Percentiles rank a stretch among this genome's conserved stretches.
Conservation (phyloP, 1,140 invertebrate species). For the Drosophila ambigua region DNA sequence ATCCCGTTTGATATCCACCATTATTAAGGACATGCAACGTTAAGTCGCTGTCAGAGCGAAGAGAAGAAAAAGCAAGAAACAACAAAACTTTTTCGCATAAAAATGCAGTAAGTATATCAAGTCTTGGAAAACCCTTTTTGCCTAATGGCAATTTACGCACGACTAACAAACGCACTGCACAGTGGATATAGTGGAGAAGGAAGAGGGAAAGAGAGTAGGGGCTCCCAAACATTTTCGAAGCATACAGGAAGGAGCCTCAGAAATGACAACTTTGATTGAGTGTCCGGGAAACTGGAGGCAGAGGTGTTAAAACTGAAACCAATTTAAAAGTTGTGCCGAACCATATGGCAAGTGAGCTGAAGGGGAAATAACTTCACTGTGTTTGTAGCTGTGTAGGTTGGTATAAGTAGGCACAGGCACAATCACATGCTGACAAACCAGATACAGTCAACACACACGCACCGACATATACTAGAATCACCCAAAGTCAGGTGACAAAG, state of each 20-base stretch:
- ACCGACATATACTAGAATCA: constrained; percentile 16
- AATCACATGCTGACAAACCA: constrained; percentile 24
- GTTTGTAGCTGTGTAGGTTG: not conserved
- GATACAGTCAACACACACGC: constrained; percentile 16
- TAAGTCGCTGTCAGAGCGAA: not conserved
- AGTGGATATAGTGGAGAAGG: not conserved
- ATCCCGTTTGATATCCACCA: constrained; percentile 25
- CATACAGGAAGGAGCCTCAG: constrained; percentile 27
- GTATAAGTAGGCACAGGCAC: constrained; percentile 37
- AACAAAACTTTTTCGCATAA: constrained; percentile 64
- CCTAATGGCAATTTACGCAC: constrained; percentile 79
- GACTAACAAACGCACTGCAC: constrained; percentile 64
- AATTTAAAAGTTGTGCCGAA: constrained; percentile 76
- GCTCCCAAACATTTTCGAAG: constrained; percentile 40
- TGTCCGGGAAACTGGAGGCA: constrained; percentile 58
- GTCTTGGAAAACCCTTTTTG: constrained; percentile 58
- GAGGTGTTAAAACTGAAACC: constrained; percentile 79
- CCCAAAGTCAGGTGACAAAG: constrained; percentile 32
- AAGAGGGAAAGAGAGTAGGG: not conserved
- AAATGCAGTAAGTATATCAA: constrained; percentile 77
- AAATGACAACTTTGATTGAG: constrained; percentile 75
- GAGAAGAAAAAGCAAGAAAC: constrained; percentile 13
- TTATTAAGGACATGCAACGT: constrained; percentile 50
- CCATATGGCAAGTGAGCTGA: constrained; percentile 68
- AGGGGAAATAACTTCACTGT: constrained; percentile 18